A percentile compares a stretch with the other conserved stretches of the same genome.
Evolutionary conservation across 2,888 invertebrate genomes (phyloP).

Genomic region (Ormyrus labotus): DNA sequence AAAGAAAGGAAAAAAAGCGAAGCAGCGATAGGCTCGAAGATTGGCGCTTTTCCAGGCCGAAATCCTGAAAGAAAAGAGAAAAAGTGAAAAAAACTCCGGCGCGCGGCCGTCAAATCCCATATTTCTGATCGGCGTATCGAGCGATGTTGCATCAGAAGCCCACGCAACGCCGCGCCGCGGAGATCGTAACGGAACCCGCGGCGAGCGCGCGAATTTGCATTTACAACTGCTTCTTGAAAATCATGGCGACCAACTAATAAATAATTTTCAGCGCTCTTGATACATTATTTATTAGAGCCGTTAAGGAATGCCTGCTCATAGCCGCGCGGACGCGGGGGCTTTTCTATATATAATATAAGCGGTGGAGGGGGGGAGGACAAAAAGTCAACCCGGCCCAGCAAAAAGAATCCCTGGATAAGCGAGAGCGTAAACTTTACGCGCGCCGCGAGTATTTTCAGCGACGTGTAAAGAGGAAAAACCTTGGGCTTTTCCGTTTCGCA

Average conservation of each 20-base stretch:
- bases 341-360: too few species aligned
- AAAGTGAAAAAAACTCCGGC: neutral
- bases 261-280: conserved; percentile 52
- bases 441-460: conserved; percentile 21
- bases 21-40: neutral
- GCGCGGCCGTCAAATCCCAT: conserved; percentile 5
- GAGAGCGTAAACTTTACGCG: conserved; percentile 35
- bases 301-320: conserved; percentile 31
- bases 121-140: conserved; percentile 33
- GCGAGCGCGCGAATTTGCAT: conserved; percentile 43
- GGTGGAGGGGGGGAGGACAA: neutral
- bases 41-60: neutral
- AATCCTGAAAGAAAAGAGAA: too few species aligned
- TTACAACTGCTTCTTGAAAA: conserved; percentile 55
- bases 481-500: conserved; percentile 5
- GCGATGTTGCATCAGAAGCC: conserved; percentile 46
- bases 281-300: conserved; percentile 55
- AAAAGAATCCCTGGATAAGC: conserved; percentile 1
- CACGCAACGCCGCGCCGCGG: conserved; percentile 18
- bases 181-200: conserved; percentile 26
- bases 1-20: neutral
- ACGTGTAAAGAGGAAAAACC: neutral
- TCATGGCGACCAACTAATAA: conserved; percentile 35
- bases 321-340: neutral
- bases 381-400: conserved; percentile 16